These are phyloP conservation scores for Antigone vipio DNA, from an alignment of 2,113 vertebrate species.

Conservation along the genomic window DNA sequence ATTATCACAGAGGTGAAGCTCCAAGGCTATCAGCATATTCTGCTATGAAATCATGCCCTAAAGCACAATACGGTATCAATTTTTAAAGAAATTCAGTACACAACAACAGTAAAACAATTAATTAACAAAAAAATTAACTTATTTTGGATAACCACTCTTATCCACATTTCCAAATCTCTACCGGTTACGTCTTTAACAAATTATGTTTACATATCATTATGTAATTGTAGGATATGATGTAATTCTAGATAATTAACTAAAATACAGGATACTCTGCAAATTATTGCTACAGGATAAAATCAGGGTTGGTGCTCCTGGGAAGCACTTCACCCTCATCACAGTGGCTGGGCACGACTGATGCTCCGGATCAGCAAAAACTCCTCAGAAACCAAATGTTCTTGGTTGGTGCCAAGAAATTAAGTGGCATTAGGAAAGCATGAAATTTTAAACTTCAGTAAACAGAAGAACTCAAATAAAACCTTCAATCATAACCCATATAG, in stretches of 20 bases:
- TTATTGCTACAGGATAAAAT: neutral
- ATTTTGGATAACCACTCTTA: neutral
- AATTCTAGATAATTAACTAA: neutral
- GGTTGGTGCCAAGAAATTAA: neutral
- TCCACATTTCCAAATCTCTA: neutral
- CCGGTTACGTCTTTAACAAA: neutral
- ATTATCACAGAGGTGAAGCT: neutral
- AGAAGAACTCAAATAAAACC: neutral
- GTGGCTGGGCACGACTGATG: neutral
- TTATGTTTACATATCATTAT: no score
- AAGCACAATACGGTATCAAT: rapidly evolving
- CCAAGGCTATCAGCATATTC: neutral
- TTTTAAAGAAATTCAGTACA: neutral
- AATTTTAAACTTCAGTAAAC: neutral
- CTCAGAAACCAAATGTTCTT: rapidly evolving
- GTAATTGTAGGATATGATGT: no score
- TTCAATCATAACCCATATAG: rapidly evolving
- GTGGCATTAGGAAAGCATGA: neutral
- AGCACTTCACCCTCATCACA: neutral
- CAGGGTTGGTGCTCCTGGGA: neutral
- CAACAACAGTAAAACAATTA: neutral
- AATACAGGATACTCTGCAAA: neutral
- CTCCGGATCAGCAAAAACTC: neutral
- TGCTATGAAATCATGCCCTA: neutral
- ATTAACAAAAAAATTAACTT: neutral